Base-by-base conservation (phyloP, 2,113 vertebrate species). In the Panurus biarmicus region DNA sequence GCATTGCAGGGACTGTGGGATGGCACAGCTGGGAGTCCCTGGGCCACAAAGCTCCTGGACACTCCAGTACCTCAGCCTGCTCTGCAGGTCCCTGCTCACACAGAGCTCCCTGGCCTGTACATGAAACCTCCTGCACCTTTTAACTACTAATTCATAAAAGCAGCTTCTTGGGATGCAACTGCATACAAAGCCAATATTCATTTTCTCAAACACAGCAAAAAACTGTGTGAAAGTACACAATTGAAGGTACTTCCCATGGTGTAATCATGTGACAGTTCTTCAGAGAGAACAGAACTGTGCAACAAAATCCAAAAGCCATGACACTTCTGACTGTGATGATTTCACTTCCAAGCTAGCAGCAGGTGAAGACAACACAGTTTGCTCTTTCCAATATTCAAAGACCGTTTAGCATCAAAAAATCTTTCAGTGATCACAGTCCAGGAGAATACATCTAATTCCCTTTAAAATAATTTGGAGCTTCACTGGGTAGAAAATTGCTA, bases 401-500 rank as follows among this genome's bases (percentile, higher is more conserved):
- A 83, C 36, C 87, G 20, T 85, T 93, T 85, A 91, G 78, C 85
- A 90, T 91, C 71, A 69, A 77, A 94, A 93, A 77, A 67, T 95
- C 62, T 85, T 95, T 89, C 33, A 31, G 45, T 48, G 44, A 95
- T 96, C 72, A 50, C 65, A 94, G 65, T 93, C 82, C 82, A 94
- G 87, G 78, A 96, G 36, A 91, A 95, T 38, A 93, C 13, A 88
- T 95, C 79, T 91, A 95, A 95, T 94, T 95, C 40, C 51, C 72
- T 90, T 89, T 93, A 90, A 95, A 95, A 96, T 95, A 94, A 95
- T 95, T 95, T 96, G 95, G 96, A 95, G 93, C 93, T 97, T 95
- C 96, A 93, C 87, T 95, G 94, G 78, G 91, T 95, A 97, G 95
- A 96, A 97, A 97, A 96, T 95, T 96, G 85, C 83, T 96, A 95